Percentiles rank a stretch among this genome's conserved stretches.
Conservation (phyloP, 30 jellyfish, hydroid and myxozoan species). For the Aurelia aurita region DNA sequence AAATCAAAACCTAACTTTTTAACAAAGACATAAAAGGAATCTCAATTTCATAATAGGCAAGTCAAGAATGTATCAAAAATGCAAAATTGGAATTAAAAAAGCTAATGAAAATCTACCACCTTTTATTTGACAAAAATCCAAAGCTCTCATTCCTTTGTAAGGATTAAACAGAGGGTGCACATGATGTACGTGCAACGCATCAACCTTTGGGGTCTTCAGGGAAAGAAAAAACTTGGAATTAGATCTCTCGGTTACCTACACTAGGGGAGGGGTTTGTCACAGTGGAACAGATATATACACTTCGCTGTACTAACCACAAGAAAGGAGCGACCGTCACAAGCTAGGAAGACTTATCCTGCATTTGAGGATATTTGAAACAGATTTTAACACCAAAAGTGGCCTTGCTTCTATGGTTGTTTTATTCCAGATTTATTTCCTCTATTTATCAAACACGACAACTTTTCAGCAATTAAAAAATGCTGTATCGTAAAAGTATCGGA, state of each 20-base stretch:
- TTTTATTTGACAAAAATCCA: conserved; percentile 34
- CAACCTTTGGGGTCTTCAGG: conserved; percentile 29
- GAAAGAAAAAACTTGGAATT: conserved; percentile 46
- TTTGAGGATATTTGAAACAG: too few species aligned
- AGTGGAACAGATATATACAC: conserved; percentile 31
- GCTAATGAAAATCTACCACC: conserved; percentile 54
- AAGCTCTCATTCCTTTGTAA: not conserved
- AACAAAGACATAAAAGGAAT: too few species aligned
- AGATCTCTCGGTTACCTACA: conserved; percentile 1
- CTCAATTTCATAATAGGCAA: not conserved
- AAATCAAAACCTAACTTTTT: too few species aligned
- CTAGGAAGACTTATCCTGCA: too few species aligned
- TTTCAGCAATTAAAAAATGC: too few species aligned
- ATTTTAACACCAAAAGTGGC: too few species aligned
- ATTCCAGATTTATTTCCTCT: too few species aligned
- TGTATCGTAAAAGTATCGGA: too few species aligned
- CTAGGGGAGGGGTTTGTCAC: conserved; percentile 37
- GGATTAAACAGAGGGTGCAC: not conserved
- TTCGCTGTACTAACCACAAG: not conserved
- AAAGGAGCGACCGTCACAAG: too few species aligned
- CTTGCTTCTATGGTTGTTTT: too few species aligned
- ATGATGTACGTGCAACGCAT: conserved; percentile 8
- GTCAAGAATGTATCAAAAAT: not conserved
- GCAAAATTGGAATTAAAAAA: conserved; percentile 6
- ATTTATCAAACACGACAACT: too few species aligned